Evolutionary conservation across 2,797 vertebrate genomes (phyloP).

Genomic region (Channa striata): DNA sequence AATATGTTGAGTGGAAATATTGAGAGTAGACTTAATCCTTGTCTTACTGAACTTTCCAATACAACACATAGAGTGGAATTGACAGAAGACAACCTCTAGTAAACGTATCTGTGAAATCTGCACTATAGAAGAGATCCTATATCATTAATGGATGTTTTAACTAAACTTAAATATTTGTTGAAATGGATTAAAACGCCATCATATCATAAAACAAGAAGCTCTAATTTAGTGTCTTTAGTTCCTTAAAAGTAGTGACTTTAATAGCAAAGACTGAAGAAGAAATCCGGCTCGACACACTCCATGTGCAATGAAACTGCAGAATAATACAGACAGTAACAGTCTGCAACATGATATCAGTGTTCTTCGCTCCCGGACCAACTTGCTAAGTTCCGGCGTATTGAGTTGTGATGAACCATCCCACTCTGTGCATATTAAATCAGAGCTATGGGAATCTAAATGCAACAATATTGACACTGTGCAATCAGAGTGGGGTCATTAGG

Average conservation of each 20-base stretch:
- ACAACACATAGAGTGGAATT: too few relatives aligned
- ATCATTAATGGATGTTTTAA: too few relatives aligned
- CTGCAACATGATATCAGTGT: constrained; percentile 46
- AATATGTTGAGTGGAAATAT: too few relatives aligned
- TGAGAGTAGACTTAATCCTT: too few relatives aligned
- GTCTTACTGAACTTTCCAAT: too few relatives aligned
- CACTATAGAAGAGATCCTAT: too few relatives aligned
- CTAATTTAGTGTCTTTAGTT: too few relatives aligned
- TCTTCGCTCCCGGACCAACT: constrained; percentile 25
- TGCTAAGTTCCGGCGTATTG: constrained; percentile 38
- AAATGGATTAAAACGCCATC: too few relatives aligned
- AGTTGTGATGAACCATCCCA: constrained; percentile 60
- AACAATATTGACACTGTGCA: constrained; percentile 85
- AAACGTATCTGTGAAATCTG: too few relatives aligned
- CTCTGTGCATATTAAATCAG: constrained; percentile 75
- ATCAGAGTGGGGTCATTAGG: constrained; percentile 82
- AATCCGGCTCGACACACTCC: constrained; percentile 1
- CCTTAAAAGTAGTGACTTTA: not conserved
- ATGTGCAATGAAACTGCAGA: constrained; percentile 14
- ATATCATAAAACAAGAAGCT: too few relatives aligned
- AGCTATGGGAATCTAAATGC: constrained; percentile 81
- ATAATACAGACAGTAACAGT: constrained; percentile 9
- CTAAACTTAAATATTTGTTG: too few relatives aligned
- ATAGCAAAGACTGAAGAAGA: not conserved
- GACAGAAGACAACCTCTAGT: too few relatives aligned